Evolutionary conservation across 2,113 vertebrate species (phyloP), one percentile per base, ranked within the genome.

Genomic region (Desmodus rotundus): DNA sequence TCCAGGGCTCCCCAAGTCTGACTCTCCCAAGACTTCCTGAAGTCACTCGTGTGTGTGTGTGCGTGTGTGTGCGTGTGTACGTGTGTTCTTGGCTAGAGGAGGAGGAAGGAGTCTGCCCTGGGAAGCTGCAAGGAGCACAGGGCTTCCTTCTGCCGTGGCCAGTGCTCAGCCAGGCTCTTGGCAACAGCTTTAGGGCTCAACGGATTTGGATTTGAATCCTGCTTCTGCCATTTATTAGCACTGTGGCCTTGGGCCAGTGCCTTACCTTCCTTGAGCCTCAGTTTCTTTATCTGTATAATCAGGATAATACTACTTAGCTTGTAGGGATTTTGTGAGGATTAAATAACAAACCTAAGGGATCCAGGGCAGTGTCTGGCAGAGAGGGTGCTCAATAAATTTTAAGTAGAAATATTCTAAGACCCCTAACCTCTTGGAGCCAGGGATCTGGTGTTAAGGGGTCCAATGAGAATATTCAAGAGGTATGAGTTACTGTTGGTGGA

Each of bases 401-500:
- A 72, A 89, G 47, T 84, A 45, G 73, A 77, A 87, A 52, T 97
- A 68, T 91, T 93, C 41, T 58, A 72, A 77, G 76, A 73, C 50
- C 24, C 80, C n/a, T 93, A 95, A 72, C 87, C 45, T 96, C 74
- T 84, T 92, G 26, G 94, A 89, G 41, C 74, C n/a, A 93, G 33
- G 9, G 28, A 31, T 84, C 65, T 92, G n/a, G 28, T 87, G 81
- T 73, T 83, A 33, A 86, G 74, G 31, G 92, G 6, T 28, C 61
- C 78, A 80, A 22, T 28, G 24, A 93, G 33, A 95, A 76, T 94
- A 74, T 81, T 85, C 58, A 94, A 87, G 88, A 91, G 88, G n/a
- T 87, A 22, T 17, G 22, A 86, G 56, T 94, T 96, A 17, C 52
- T 88, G 4, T 61, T 76, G 47, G 72, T 93, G 45, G 22, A 3